phyloP scores from a whole-genome alignment of 2,797 vertebrate genomes.

The Fundulus diaphanus region DNA sequence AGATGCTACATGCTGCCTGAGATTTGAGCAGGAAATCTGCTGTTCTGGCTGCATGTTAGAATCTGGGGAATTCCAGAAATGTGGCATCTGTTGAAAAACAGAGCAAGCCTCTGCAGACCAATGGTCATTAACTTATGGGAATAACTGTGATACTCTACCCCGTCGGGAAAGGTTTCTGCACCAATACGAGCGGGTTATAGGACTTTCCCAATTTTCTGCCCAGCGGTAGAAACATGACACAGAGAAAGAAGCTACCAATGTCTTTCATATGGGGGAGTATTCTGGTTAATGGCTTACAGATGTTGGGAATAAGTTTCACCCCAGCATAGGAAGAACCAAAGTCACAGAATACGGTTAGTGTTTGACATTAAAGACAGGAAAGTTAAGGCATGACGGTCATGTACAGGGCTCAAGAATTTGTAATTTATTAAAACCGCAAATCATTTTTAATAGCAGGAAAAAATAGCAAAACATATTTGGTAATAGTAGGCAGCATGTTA shows the following conservation, averaged over 20 bases:
- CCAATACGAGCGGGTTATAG: slow-evolving; percentile 71
- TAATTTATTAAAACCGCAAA: no score
- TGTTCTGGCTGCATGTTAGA: slow-evolving; percentile 76
- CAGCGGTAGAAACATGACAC: slow-evolving; percentile 54
- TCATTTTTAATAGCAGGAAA: no score
- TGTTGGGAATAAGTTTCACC: slow-evolving; percentile 37
- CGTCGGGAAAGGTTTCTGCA: slow-evolving; percentile 77
- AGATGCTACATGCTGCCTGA: slow-evolving; percentile 71
- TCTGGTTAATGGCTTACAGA: slow-evolving; percentile 71
- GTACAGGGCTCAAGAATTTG: no score
- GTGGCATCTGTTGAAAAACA: slow-evolving; percentile 78
- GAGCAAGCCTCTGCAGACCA: slow-evolving; percentile 75
- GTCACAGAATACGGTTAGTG: slow-evolving; percentile 29
- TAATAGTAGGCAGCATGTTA: no score
- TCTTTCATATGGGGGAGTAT: slow-evolving; percentile 49
- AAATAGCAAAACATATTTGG: no score
- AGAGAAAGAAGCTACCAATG: slow-evolving; percentile 46
- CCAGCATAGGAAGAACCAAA: slow-evolving; percentile 37
- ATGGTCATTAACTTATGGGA: slow-evolving; percentile 81
- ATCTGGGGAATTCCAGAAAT: slow-evolving; percentile 81
- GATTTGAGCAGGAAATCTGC: slow-evolving; percentile 69
- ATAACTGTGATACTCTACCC: slow-evolving; percentile 75
- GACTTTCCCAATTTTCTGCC: slow-evolving; percentile 75
- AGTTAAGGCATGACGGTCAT: no score
- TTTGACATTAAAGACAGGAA: no score